These are phyloP conservation scores for Cirrhinus mrigala DNA, from an alignment of 2,797 vertebrate genomes.

Conservation along the genomic window DNA sequence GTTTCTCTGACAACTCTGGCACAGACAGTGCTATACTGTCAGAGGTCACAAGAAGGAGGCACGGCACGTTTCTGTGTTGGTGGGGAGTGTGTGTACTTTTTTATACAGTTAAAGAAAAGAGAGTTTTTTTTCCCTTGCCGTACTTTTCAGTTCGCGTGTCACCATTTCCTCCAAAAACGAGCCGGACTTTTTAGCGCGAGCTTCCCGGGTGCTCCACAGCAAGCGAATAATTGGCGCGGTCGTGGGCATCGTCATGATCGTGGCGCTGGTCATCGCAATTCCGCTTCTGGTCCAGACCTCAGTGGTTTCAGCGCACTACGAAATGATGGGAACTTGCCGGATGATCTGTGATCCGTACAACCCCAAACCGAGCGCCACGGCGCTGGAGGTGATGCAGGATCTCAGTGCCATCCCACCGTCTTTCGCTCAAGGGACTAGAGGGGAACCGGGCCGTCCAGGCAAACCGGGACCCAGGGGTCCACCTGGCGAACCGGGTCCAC, in stretches of 20 bases:
- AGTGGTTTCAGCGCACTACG: slow-evolving; percentile 85
- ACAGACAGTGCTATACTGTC: slow-evolving; percentile 60
- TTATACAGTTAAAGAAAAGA: background rate
- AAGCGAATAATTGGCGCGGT: slow-evolving; percentile 82
- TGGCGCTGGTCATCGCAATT: slow-evolving; percentile 83
- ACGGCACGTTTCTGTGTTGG: slow-evolving; percentile 37
- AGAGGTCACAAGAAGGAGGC: slow-evolving; percentile 52
- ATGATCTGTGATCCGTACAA: slow-evolving; percentile 96
- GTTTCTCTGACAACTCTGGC: slow-evolving; percentile 63
- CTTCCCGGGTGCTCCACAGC: slow-evolving; percentile 83
- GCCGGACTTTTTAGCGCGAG: slow-evolving; percentile 80
- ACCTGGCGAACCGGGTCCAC: slow-evolving; percentile 87
- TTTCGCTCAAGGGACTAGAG: slow-evolving; percentile 88
- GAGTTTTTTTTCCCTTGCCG: background rate
- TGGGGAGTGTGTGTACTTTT: slow-evolving; percentile 10
- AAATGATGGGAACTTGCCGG: slow-evolving; percentile 96
- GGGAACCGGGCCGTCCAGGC: slow-evolving; percentile 87
- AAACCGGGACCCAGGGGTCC: slow-evolving; percentile 88
- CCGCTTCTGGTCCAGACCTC: slow-evolving; percentile 85
- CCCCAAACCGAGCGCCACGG: slow-evolving; percentile 80
- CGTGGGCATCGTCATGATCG: slow-evolving; percentile 84
- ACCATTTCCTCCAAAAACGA: slow-evolving; percentile 84
- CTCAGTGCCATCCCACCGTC: slow-evolving; percentile 83
- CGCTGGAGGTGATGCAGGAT: slow-evolving; percentile 89
- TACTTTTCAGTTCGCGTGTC: slow-evolving; percentile 65